phyloP scores from a whole-genome alignment of 2,888 invertebrate genomes.

The Phyllotreta striolata region DNA sequence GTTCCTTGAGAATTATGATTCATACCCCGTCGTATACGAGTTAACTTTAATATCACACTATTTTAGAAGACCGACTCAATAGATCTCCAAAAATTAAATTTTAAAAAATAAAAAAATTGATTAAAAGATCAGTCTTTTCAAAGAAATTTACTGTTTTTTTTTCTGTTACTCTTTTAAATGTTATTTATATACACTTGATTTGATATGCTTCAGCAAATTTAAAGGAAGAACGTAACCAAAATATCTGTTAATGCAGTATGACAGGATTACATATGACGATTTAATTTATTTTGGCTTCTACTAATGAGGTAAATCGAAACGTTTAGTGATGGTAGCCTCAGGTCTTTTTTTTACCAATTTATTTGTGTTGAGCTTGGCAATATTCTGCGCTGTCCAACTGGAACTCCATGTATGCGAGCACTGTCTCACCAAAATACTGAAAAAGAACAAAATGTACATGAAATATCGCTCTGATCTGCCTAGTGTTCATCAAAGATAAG shows the following conservation, averaged over 20 bases:
- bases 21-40: slow-evolving; percentile 48
- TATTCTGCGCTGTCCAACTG: slow-evolving; percentile 98
- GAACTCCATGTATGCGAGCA: slow-evolving; percentile 97
- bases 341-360: slow-evolving; percentile 59
- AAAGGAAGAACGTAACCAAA: slow-evolving; percentile 51
- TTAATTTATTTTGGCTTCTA: slow-evolving; percentile 51
- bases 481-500: slow-evolving; percentile 10
- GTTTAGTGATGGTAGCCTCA: slow-evolving; percentile 47
- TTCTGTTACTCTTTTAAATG: slow-evolving; percentile 22
- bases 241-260: slow-evolving; percentile 38
- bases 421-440: slow-evolving; percentile 86
- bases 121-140: slow-evolving; percentile 45
- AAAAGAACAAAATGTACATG: slow-evolving; percentile 58
- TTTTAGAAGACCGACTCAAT: slow-evolving; percentile 37
- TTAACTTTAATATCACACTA: slow-evolving; percentile 40
- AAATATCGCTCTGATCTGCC: slow-evolving; percentile 15
- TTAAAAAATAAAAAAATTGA: slow-evolving; percentile 33
- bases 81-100: slow-evolving; percentile 30
- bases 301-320: slow-evolving; percentile 53
- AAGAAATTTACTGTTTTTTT: slow-evolving; percentile 39
- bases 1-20: slow-evolving; percentile 46
- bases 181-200: slow-evolving; percentile 52
- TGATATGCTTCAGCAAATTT: slow-evolving; percentile 57
- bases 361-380: slow-evolving; percentile 99
- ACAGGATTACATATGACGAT: slow-evolving; percentile 42